Base-by-base conservation (phyloP, 2,113 vertebrate genomes). In the Nesoenas mayeri region DNA sequence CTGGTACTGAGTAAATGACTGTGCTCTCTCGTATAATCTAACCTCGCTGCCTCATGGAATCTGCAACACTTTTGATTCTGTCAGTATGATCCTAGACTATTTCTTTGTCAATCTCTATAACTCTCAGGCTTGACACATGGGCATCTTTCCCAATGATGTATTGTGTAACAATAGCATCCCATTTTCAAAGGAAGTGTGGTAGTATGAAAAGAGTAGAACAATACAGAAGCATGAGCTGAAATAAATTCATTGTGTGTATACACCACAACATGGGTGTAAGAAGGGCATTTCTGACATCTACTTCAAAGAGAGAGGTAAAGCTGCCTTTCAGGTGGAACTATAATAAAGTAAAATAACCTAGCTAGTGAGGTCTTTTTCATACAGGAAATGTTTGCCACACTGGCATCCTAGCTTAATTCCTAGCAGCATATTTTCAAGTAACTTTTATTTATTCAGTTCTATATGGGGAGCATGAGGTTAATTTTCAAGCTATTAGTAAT, bases 401-500 rank as follows among this genome's bases (percentile, higher is more conserved):
- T 54, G 32, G 75, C 7, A 1, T 26, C 22, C 12, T 51, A 26
- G 50, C 62, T 88, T 94, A 91, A 80, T 91, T 96, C 47, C 58
- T 60, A 91, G 34, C 17, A 90, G 9, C 20, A 58, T 32, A 21
- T 73, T 94, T 89, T 73, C 62, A 66, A 62, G 32, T 51, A 62
- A 21, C 3, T 83, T 58, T 75, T 82, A 54, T 58, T 79, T 73
- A 66, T 47, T 71, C 20, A 22, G 3, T 86, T 88, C 82, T 38
- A 58, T 58, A 56, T 38, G 47, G 15, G 12, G 34, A 1, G 2
- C 54, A 75, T 13, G 24, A 89, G 51, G 72, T 88, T 94, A 93
- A 83, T 88, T 88, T 94, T 83, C 60, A 88, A 77, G n/a, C 38
- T 80, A 47, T 91, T 70, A 90, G 20, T 74, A 0, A 83, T 83